phyloP scores from a whole-genome alignment of 2,888 invertebrate genomes.

The Aleiodes testaceus region DNA sequence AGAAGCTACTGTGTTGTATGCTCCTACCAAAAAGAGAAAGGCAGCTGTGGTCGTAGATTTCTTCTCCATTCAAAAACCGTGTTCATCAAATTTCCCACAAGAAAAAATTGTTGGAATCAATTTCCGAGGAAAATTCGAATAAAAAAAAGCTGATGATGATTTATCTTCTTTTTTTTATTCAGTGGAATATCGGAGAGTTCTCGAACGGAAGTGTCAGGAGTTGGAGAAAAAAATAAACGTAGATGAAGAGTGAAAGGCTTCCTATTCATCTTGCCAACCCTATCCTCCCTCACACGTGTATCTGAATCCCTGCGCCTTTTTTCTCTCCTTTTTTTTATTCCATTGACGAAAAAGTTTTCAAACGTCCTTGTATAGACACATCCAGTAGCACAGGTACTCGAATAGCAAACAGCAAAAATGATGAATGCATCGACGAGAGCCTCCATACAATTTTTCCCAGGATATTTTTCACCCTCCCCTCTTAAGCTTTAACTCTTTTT shows the following conservation, averaged over 20 bases:
- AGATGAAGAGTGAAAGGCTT: conserved; percentile 38
- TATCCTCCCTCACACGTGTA: conserved; percentile 45
- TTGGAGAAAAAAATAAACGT: conserved; percentile 33
- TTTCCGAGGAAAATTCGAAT: neutral
- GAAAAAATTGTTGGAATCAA: conserved; percentile 8
- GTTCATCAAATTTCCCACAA: neutral
- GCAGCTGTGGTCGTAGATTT: conserved; percentile 39
- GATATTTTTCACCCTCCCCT: conserved; percentile 5
- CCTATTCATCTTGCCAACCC: conserved; percentile 44
- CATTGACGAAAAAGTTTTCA: conserved; percentile 48
- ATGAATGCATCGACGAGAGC: conserved; percentile 28
- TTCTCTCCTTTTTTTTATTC: conserved; percentile 25
- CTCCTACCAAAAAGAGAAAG: conserved; percentile 32
- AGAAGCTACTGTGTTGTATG: conserved; percentile 6
- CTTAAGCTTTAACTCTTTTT: conserved; percentile 34
- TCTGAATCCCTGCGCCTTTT: conserved; percentile 42
- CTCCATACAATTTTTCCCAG: conserved; percentile 36
- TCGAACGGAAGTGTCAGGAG: conserved; percentile 39
- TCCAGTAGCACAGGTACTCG: conserved; percentile 49
- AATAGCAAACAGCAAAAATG: conserved; percentile 54
- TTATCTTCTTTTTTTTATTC: conserved; percentile 27
- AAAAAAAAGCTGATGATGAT: conserved; percentile 1
- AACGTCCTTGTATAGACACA: conserved; percentile 34
- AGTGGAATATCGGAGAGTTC: conserved; percentile 21
- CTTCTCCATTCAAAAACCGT: neutral